These are phyloP conservation scores for Eulemur rufifrons DNA, from an alignment of 2,113 vertebrate species.

Conservation along the genomic window DNA sequence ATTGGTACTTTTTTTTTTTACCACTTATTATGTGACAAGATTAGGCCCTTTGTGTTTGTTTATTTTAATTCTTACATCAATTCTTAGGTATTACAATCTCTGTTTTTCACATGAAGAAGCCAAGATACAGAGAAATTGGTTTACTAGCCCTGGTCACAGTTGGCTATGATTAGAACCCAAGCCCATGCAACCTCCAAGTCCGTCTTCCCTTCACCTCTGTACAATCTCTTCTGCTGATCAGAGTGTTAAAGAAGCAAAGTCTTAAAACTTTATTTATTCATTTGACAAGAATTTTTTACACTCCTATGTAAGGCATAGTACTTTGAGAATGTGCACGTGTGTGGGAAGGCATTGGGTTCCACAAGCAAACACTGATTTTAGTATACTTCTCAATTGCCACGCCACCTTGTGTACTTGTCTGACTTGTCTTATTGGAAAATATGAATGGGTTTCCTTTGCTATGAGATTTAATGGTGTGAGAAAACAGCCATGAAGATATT, in stretches of 20 bases:
- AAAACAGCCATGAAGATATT: not conserved
- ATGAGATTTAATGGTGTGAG: not conserved
- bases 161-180: not conserved
- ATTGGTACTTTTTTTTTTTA: not conserved
- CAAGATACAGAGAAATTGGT: not conserved
- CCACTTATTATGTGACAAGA: not conserved
- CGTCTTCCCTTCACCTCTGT: not conserved
- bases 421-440: not conserved
- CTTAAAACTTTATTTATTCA: not conserved
- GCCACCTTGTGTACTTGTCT: not conserved
- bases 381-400: not conserved
- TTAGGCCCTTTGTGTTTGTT: not conserved
- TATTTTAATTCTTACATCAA: not conserved
- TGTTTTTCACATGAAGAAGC: not conserved
- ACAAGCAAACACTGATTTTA: slow-evolving; percentile 4
- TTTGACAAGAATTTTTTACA: not conserved
- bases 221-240: not conserved
- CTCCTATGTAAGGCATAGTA: not conserved
- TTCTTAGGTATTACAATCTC: not conserved
- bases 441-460: not conserved
- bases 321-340: not conserved
- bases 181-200: not conserved
- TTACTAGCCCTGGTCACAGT: not conserved
- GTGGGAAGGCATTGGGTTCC: not conserved
- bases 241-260: not conserved